Base-by-base conservation (phyloP, 2,888 invertebrate genomes). In the Gasteruption jaculator region DNA sequence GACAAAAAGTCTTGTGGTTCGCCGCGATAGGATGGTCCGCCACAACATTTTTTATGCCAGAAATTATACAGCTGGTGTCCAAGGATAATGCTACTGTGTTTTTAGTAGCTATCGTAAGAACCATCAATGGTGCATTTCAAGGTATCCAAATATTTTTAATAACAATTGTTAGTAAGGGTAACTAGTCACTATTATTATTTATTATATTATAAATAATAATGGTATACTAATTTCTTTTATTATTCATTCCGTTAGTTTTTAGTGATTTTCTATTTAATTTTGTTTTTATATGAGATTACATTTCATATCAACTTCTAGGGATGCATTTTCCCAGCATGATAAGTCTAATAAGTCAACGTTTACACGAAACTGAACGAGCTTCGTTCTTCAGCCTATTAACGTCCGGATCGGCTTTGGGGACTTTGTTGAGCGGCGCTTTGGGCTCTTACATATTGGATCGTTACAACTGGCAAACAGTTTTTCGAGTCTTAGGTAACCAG, bases 321-420 rank as follows among this genome's bases (percentile, higher is more conserved):
- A 67, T 68, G 67, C 83, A 83, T 66, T 82, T 81, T 68, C 85
- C 85, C 35, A 79, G 81, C 54, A 76, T 83, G 75, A 83, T 82
- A 37, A 83, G 82, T 58, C 64, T 85, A 37, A 79, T 82, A 32
- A 81, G 82, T 53, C 76, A 78, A 67, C 78, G 80, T 62, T 73
- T 85, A 38, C 74, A 75, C 25, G 77, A 80, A 50, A 73, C 73
- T 42, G 83, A 85, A 56, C 74, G 83, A 49, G 78, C 82, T 27
- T 78, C 81, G 31, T 82, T 82, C 48, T 83, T 82, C 65, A 81
- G 82, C 45, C 67, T 82, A 48, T 73, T 82, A 39, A 78, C 80
- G 19, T 77, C 83, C 10, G 85, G 85, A 15, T 75, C 75, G 5
- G 76, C 74, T 33, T 71, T 74, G 61, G 83, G 84, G 16, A 83